Conservation (phyloP, 2,797 vertebrate species). For the Amphiprion clarkii region DNA sequence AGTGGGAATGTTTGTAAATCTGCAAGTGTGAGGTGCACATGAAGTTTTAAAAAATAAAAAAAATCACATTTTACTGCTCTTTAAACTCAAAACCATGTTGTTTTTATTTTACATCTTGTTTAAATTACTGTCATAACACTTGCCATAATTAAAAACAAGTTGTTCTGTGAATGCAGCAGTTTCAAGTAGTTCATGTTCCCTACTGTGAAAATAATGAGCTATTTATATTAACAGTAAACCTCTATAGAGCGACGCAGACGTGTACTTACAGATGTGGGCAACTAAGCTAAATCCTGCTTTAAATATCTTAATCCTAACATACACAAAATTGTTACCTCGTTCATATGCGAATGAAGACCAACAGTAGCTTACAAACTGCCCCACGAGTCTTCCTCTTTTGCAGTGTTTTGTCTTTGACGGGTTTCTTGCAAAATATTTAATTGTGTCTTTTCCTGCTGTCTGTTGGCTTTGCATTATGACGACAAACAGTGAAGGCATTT, state of each 20-base stretch:
- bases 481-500: conserved; percentile 25
- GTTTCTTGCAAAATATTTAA: conserved; percentile 6
- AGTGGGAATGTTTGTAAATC: conserved; percentile 6
- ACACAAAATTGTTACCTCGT: conserved; percentile 25
- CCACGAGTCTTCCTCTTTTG: not conserved
- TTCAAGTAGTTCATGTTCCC: conserved; percentile 1
- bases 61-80: not conserved
- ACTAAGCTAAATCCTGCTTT: conserved; percentile 17
- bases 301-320: conserved; percentile 31
- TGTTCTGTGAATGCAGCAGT: conserved; percentile 20
- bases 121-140: conserved; percentile 11
- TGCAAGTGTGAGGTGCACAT: not conserved
- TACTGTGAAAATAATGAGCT: conserved; percentile 30
- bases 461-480: conserved; percentile 8
- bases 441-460: conserved; percentile 11
- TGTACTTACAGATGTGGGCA: conserved; percentile 10
- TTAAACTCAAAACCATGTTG: not conserved
- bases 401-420: conserved; percentile 30
- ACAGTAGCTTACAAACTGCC: conserved; percentile 28
- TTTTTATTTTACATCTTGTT: not conserved
- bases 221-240: conserved; percentile 28
- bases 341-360: conserved; percentile 29
- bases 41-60: not conserved
- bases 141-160: conserved; percentile 8
- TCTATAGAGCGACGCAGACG: conserved; percentile 14